Percentiles rank a stretch among this genome's conserved stretches.
These are phyloP conservation scores for Coptodon bakossiorum DNA, from an alignment of 2,113 vertebrate species.

Conservation along the genomic window DNA sequence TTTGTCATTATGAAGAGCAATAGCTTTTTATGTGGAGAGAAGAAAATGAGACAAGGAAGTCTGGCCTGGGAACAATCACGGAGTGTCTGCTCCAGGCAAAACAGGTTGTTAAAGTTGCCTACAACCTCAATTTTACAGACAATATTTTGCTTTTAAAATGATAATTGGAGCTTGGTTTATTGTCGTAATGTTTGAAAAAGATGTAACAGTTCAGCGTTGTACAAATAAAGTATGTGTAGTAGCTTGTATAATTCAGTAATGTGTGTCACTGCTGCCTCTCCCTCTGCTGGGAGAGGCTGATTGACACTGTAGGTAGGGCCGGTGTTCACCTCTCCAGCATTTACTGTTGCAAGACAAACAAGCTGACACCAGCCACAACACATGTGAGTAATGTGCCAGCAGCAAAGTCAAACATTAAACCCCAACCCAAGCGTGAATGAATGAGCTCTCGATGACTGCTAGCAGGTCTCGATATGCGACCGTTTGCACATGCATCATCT, in stretches of 20 bases:
- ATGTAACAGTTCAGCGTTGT: not conserved
- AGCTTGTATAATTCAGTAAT: not conserved
- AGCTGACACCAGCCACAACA: conserved; percentile 32
- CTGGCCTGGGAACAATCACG: not conserved
- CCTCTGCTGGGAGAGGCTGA: conserved; percentile 16
- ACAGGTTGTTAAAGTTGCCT: not conserved
- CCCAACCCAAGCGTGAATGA: conserved; percentile 49
- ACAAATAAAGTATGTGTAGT: not conserved
- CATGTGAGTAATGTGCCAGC: conserved; percentile 49
- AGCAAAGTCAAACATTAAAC: conserved; percentile 67
- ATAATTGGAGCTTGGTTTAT: not conserved
- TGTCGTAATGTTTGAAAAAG: not conserved
- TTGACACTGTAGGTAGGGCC: conserved; percentile 1
- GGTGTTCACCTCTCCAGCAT: not conserved
- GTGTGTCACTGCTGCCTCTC: not conserved
- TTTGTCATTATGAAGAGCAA: conserved; percentile 50
- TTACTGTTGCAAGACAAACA: conserved; percentile 48
- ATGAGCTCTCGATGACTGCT: conserved; percentile 30
- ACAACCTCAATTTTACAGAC: not conserved
- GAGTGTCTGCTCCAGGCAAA: not conserved
- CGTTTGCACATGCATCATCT: conserved; percentile 9
- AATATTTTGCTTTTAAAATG: not conserved
- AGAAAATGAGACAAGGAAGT: conserved; percentile 1
- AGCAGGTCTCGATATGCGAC: not conserved
- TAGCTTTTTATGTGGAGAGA: conserved; percentile 21